Evolutionary conservation across 2,797 vertebrate species (phyloP), one percentile per base, ranked within the genome.

Genomic region (Gouania willdenowi): DNA sequence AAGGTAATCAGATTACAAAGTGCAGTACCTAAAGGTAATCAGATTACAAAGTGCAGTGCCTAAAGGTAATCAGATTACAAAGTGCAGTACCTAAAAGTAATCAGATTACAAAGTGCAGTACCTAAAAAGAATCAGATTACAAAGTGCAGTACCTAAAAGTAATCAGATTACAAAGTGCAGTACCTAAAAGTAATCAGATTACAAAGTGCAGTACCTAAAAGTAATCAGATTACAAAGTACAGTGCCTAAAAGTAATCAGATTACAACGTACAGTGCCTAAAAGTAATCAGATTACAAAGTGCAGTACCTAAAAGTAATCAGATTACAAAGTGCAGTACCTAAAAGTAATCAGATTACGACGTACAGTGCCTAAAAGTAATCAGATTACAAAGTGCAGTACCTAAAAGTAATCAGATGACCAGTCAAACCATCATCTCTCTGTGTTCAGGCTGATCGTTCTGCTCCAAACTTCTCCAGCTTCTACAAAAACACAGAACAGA

Each of bases 81-180:
- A n/a, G n/a, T n/a, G n/a, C n/a, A n/a, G n/a, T 3, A 4, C 25
- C 5, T 11, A 9, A 23, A 22, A n/a, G n/a, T n/a, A n/a, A n/a
- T n/a, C n/a, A n/a, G n/a, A n/a, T n/a, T n/a, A n/a, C n/a, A n/a
- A n/a, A n/a, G n/a, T n/a, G n/a, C n/a, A n/a, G n/a, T 3, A 4
- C 25, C 5, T 11, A 9, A 23, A 22, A n/a, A n/a, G n/a, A n/a
- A n/a, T n/a, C n/a, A n/a, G n/a, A n/a, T n/a, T n/a, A n/a, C n/a
- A n/a, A n/a, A 91, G 91, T 98, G 72, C 85, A 94, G 39, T 92
- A 93, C 31, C 79, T 87, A 56, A 95, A 94, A 92, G 96, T 12
- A 2, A 11, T 4, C 0, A 27, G 21, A 2, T 10, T 3, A 26
- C 2, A 6, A 20, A 6, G 4, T 3, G 8, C 14, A 8, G 27